Evolutionary conservation across 2,888 invertebrate genomes (phyloP).

Genomic region (Monopis laevigella): DNA sequence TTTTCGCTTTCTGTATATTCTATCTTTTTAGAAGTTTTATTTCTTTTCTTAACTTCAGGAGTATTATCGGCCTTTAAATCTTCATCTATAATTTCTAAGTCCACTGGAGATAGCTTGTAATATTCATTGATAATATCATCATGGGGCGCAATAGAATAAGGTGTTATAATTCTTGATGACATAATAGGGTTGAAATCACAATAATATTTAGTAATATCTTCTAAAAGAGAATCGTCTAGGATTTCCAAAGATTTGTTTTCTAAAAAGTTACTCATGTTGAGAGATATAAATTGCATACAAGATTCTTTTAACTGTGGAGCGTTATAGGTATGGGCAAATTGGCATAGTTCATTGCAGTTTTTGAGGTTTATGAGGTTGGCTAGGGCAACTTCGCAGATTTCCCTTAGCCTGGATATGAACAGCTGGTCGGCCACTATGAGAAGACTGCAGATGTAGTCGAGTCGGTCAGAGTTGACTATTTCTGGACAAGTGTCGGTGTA

Average conservation of each 20-base stretch:
- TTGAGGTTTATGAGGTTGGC: slow-evolving; percentile 74
- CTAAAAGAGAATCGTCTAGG: slow-evolving; percentile 68
- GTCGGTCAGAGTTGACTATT: slow-evolving; percentile 68
- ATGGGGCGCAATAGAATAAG: slow-evolving; percentile 69
- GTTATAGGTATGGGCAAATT: slow-evolving; percentile 80
- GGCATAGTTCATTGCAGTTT: slow-evolving; percentile 80
- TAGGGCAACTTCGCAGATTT: slow-evolving; percentile 75
- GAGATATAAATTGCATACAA: slow-evolving; percentile 80
- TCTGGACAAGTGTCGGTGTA: slow-evolving; percentile 75
- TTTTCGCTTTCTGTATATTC: slow-evolving; percentile 56
- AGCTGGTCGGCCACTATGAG: slow-evolving; percentile 84
- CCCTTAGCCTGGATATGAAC: slow-evolving; percentile 74
- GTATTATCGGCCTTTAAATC: slow-evolving; percentile 58
- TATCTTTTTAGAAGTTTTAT: slow-evolving; percentile 48
- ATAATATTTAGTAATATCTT: slow-evolving; percentile 75
- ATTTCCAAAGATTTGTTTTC: slow-evolving; percentile 73
- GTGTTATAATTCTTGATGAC: slow-evolving; percentile 74
- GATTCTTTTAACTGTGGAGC: slow-evolving; percentile 75
- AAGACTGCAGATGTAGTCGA: slow-evolving; percentile 78
- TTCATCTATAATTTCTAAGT: slow-evolving; percentile 55
- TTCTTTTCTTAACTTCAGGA: slow-evolving; percentile 43
- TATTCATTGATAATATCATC: slow-evolving; percentile 65
- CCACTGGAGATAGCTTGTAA: slow-evolving; percentile 44
- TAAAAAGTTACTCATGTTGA: slow-evolving; percentile 77
- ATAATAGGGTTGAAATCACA: slow-evolving; percentile 67